Percentiles rank a stretch among this genome's conserved stretches.
Evolutionary conservation across 2,888 invertebrate species (phyloP).

Genomic region (Cantharis rufa): DNA sequence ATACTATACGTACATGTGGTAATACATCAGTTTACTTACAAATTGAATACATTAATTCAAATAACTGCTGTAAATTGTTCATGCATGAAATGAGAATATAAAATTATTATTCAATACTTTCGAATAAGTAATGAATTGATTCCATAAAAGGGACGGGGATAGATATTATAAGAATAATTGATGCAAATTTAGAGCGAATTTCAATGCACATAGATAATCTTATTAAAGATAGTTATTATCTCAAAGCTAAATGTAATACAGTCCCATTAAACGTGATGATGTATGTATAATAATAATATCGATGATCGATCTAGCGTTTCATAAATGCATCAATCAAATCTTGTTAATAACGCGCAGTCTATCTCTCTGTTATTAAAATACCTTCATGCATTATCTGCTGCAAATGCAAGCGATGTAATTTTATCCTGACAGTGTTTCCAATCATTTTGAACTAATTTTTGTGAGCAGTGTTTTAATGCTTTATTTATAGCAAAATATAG

Average conservation of each 20-base stretch:
- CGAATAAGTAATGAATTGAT: background rate
- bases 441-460: background rate
- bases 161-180: background rate
- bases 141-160: background rate
- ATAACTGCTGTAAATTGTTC: background rate
- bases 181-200: background rate
- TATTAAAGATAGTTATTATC: background rate
- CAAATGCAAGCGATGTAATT: background rate
- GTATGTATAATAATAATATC: background rate
- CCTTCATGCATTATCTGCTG: background rate
- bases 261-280: background rate
- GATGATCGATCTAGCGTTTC: background rate
- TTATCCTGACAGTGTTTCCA: background rate
- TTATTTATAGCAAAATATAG: background rate
- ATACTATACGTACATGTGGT: background rate
- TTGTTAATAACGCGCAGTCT: background rate
- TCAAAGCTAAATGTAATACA: background rate
- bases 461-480: background rate
- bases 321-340: conserved; percentile 1
- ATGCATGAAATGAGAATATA: background rate
- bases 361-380: background rate
- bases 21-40: background rate
- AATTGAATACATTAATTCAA: background rate
- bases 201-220: background rate
- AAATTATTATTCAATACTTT: background rate